phyloP scores from a whole-genome alignment of 2,888 invertebrate species.

The Lycaena phlaeas region DNA sequence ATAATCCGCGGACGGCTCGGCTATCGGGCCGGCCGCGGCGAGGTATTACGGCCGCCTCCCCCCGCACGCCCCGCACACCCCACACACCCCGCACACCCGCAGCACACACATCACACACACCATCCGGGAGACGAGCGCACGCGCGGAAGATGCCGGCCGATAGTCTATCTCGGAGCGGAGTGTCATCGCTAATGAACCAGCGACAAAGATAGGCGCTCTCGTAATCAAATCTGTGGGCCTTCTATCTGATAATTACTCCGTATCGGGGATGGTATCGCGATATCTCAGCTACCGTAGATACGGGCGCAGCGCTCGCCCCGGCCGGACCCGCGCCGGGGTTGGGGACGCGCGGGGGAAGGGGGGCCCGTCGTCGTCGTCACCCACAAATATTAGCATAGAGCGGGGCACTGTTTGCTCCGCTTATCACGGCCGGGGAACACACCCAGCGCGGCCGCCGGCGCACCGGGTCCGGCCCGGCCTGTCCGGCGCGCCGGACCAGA shows the following conservation, averaged over 20 bases:
- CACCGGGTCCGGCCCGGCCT: slow-evolving; percentile 11
- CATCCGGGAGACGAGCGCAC: too few species aligned
- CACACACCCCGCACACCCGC: neutral
- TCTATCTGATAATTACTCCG: slow-evolving; percentile 63
- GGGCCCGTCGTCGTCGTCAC: slow-evolving; percentile 30
- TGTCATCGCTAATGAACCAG: slow-evolving; percentile 38
- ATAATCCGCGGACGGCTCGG: slow-evolving; percentile 57
- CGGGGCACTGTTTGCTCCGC: slow-evolving; percentile 42
- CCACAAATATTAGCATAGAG: slow-evolving; percentile 50
- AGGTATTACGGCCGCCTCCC: slow-evolving; percentile 28
- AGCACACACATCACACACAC: too few species aligned
- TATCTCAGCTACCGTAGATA: slow-evolving; percentile 45
- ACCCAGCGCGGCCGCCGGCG: slow-evolving; percentile 27
- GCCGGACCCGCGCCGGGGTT: neutral
- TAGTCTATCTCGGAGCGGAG: slow-evolving; percentile 24
- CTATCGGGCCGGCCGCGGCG: too few species aligned
- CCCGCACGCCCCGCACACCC: neutral
- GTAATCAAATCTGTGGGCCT: slow-evolving; percentile 59
- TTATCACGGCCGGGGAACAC: slow-evolving; percentile 47
- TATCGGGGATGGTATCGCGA: slow-evolving; percentile 60
- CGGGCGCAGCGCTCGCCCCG: slow-evolving; percentile 18
- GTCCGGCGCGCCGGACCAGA: too few species aligned
- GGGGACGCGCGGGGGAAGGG: slow-evolving; percentile 13
- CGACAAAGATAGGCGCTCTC: slow-evolving; percentile 46
- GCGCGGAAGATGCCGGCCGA: neutral